These are phyloP conservation scores for Pristis pectinata DNA, from an alignment of 2,797 vertebrate species.

Conservation along the genomic window DNA sequence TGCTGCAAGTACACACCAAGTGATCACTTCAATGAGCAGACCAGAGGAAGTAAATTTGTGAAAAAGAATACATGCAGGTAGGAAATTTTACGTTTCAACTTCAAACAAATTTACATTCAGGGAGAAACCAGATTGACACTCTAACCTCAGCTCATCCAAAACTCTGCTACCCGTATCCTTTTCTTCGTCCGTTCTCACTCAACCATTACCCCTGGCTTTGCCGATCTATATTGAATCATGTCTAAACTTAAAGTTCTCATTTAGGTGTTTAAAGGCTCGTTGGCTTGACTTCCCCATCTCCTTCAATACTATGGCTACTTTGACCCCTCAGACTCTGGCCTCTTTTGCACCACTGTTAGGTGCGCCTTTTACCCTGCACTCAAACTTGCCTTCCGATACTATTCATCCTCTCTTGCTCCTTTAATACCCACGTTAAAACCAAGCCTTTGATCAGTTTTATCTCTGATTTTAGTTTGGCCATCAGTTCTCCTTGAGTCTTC, in stretches of 20 bases:
- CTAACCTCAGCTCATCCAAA: not conserved
- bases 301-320: not conserved
- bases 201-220: not conserved
- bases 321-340: not conserved
- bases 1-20: not conserved
- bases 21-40: constrained; percentile 6
- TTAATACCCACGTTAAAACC: not conserved
- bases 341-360: not conserved
- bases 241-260: not conserved
- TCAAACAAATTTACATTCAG: not conserved
- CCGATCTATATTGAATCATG: not conserved
- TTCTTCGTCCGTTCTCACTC: not conserved
- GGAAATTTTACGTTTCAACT: constrained; percentile 13
- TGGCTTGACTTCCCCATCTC: not conserved
- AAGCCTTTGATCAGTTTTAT: not conserved
- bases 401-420: not conserved
- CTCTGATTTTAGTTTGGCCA: not conserved
- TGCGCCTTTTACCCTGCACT: not conserved
- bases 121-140: not conserved
- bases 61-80: constrained; percentile 2
- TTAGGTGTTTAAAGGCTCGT: not conserved
- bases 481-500: not conserved
- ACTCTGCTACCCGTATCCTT: not conserved
- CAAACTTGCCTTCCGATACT: not conserved
- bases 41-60: constrained; percentile 3